phyloP scores from a whole-genome alignment of 2,113 vertebrate genomes.

The Puntigrus tetrazona region DNA sequence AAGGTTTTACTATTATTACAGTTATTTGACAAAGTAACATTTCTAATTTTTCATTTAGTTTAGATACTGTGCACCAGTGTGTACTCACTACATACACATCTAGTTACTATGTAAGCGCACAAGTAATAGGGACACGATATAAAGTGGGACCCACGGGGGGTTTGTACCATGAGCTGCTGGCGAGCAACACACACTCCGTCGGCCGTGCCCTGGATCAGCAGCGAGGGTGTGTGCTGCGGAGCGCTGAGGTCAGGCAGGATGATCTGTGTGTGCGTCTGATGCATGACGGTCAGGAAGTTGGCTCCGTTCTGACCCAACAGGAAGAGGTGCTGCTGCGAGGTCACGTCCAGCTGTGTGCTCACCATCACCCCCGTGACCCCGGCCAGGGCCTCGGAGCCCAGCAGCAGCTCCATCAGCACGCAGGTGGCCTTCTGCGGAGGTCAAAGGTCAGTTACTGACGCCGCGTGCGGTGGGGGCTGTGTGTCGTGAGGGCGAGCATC shows the following conservation, averaged over 20 bases:
- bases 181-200: slow-evolving; percentile 78
- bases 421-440: slow-evolving; percentile 74
- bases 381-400: slow-evolving; percentile 58
- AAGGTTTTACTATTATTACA: background rate
- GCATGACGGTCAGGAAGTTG: slow-evolving; percentile 79
- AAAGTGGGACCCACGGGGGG: no score
- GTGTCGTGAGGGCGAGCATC: slow-evolving; percentile 2
- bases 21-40: background rate
- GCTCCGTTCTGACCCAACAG: slow-evolving; percentile 77
- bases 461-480: background rate
- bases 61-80: no score
- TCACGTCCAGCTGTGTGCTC: slow-evolving; percentile 79
- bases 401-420: slow-evolving; percentile 76
- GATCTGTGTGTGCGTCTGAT: slow-evolving; percentile 81
- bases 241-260: slow-evolving; percentile 77
- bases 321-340: slow-evolving; percentile 81
- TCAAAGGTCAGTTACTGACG: background rate
- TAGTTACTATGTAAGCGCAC: no score
- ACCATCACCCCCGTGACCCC: slow-evolving; percentile 60
- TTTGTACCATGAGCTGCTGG: slow-evolving; percentile 77
- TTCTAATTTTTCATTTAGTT: background rate
- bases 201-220: slow-evolving; percentile 78
- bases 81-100: no score
- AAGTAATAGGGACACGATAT: no score
- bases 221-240: slow-evolving; percentile 71